Evolutionary conservation across 92 coral and sea anemone genomes (phyloP).

Genomic region (Diadumene lineata): DNA sequence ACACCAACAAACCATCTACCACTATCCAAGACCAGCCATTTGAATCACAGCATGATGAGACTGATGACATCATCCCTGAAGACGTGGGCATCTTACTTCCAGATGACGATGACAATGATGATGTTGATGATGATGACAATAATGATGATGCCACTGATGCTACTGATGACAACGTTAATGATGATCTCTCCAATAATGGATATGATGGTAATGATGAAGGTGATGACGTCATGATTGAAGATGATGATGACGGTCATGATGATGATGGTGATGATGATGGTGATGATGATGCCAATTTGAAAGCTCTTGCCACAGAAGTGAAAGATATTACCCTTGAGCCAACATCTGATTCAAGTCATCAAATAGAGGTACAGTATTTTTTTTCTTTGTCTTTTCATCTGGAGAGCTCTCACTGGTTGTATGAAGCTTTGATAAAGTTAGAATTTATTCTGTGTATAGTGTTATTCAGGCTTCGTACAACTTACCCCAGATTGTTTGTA

Average conservation of each 20-base stretch:
- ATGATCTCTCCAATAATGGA: conserved; percentile 12
- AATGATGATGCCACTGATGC: conserved; percentile 24
- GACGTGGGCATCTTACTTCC: conserved; percentile 49
- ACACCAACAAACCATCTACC: conserved; percentile 65
- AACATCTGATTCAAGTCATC: conserved; percentile 1
- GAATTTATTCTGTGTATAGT: no score
- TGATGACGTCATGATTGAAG: conserved; percentile 13
- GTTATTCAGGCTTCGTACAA: no score
- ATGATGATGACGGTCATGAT: conserved; percentile 14
- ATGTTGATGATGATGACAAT: conserved; percentile 11
- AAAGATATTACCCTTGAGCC: neutral
- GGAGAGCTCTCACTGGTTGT: no score
- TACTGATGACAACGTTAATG: conserved; percentile 14
- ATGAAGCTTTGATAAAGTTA: no score
- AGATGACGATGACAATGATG: conserved; percentile 38
- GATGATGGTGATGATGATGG: conserved; percentile 24
- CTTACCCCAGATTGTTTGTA: no score
- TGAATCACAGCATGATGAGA: conserved; percentile 57
- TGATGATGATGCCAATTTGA: conserved; percentile 12
- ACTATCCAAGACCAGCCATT: conserved; percentile 60
- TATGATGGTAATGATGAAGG: conserved; percentile 39
- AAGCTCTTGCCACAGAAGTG: conserved; percentile 14
- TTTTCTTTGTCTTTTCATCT: no score
- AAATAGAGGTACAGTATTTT: conserved; percentile 27
- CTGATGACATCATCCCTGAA: conserved; percentile 38